These are phyloP conservation scores for Incurvaria masculella DNA, from an alignment of 2,888 invertebrate species.

Conservation along the genomic window DNA sequence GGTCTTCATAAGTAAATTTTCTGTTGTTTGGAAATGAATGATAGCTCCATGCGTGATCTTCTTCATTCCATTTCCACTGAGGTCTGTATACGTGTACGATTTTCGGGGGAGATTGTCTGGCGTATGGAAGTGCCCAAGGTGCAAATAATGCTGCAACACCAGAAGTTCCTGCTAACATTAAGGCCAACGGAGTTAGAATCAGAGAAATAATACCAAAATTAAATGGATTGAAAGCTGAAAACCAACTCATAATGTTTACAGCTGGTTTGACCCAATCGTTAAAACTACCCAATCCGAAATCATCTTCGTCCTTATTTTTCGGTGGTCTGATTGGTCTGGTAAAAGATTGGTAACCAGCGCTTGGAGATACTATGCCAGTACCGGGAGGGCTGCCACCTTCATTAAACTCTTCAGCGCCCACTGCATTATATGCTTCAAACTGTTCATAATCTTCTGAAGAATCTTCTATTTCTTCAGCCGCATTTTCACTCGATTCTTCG, in stretches of 20 bases:
- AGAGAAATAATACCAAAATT: slow-evolving; percentile 58
- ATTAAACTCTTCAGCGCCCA: background rate
- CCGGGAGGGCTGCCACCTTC: background rate
- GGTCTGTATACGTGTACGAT: slow-evolving; percentile 39
- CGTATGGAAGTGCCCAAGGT: slow-evolving; percentile 61
- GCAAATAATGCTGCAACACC: slow-evolving; percentile 60
- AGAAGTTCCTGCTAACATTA: slow-evolving; percentile 60
- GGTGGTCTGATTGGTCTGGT: slow-evolving; percentile 25
- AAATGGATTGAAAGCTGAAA: slow-evolving; percentile 57
- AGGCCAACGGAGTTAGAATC: slow-evolving; percentile 60
- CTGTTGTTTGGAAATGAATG: slow-evolving; percentile 36
- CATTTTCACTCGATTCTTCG: slow-evolving; percentile 28
- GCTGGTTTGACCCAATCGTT: slow-evolving; percentile 49
- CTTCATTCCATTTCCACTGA: slow-evolving; percentile 58
- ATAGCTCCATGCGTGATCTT: slow-evolving; percentile 52
- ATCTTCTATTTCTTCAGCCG: slow-evolving; percentile 26
- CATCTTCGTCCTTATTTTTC: slow-evolving; percentile 32
- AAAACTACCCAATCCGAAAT: slow-evolving; percentile 45
- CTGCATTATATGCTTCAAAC: background rate
- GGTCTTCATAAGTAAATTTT: slow-evolving; percentile 17
- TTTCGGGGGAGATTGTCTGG: slow-evolving; percentile 40
- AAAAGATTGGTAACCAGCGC: slow-evolving; percentile 22
- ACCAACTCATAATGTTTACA: slow-evolving; percentile 46
- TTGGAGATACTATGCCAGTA: background rate
- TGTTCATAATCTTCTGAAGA: background rate